Percentiles rank a stretch among this genome's conserved stretches.
phyloP scores from a whole-genome alignment of 2,113 vertebrate species.

The Hoplias malabaricus region DNA sequence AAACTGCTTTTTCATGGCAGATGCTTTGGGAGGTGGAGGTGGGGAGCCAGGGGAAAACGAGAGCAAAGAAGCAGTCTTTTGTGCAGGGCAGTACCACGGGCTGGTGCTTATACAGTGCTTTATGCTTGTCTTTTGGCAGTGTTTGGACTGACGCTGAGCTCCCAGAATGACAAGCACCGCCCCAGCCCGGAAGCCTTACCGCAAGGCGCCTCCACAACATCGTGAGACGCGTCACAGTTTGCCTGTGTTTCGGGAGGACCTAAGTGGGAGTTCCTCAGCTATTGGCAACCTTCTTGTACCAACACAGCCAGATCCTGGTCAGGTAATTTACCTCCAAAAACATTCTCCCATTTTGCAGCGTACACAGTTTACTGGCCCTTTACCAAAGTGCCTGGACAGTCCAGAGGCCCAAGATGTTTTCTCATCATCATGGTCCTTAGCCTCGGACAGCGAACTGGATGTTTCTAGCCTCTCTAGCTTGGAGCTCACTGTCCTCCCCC shows the following conservation, averaged over 20 bases:
- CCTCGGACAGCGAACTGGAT: conserved; percentile 74
- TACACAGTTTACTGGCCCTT: conserved; percentile 59
- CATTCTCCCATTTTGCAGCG: conserved; percentile 51
- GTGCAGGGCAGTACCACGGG: conserved; percentile 31
- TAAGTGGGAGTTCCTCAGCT: conserved; percentile 62
- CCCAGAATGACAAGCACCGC: conserved; percentile 83
- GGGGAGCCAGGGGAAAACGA: conserved; percentile 15
- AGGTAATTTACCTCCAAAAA: conserved; percentile 71
- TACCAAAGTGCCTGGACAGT: conserved; percentile 57
- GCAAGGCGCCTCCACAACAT: conserved; percentile 95
- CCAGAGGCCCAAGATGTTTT: conserved; percentile 61
- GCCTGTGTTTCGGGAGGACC: conserved; percentile 73
- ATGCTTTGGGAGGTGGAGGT: conserved; percentile 19
- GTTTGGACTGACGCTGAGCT: conserved; percentile 41
- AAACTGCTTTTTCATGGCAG: conserved; percentile 43
- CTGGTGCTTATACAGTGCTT: conserved; percentile 17
- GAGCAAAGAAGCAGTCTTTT: conserved; percentile 19
- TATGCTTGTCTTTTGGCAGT: conserved; percentile 45
- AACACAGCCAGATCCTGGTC: conserved; percentile 71
- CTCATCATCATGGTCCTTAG: conserved; percentile 60
- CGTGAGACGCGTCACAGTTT: conserved; percentile 83
- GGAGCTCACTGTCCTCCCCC: conserved; percentile 58
- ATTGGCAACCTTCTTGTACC: conserved; percentile 58
- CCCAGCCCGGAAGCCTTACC: conserved; percentile 90
- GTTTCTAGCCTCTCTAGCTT: conserved; percentile 69